Conservation (phyloP, 2,888 invertebrate genomes). For the Lapara coniferarum region DNA sequence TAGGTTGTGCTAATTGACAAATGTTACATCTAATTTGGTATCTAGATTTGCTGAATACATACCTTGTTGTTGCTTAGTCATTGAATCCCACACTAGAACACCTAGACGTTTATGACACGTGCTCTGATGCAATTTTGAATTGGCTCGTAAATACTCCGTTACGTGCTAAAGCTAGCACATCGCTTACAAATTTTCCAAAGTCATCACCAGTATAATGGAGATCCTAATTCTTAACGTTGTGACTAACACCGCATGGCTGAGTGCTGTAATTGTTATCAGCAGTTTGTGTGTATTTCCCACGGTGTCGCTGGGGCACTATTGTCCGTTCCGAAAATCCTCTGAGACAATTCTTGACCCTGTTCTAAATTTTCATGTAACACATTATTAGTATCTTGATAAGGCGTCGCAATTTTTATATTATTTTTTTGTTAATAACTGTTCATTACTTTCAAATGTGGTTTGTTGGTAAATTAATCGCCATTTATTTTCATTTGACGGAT, state of each 20-base stretch:
- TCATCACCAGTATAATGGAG: background rate
- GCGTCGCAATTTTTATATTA: background rate
- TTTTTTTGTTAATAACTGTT: slow-evolving; percentile 11
- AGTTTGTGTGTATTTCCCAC: slow-evolving; percentile 53
- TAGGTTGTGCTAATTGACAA: slow-evolving; percentile 17
- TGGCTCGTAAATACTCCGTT: background rate
- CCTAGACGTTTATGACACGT: background rate
- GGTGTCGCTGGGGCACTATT: slow-evolving; percentile 68
- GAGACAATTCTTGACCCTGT: slow-evolving; percentile 79
- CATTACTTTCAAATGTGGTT: slow-evolving; percentile 4
- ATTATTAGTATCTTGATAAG: slow-evolving; percentile 36
- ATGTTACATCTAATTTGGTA: slow-evolving; percentile 3
- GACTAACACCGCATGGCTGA: background rate
- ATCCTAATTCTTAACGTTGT: background rate
- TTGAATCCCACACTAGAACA: background rate
- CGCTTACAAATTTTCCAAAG: background rate
- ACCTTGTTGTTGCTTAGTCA: background rate
- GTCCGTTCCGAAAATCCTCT: slow-evolving; percentile 63
- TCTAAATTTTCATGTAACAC: slow-evolving; percentile 63
- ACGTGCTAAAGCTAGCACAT: background rate
- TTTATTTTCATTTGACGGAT: background rate
- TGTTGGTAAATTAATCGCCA: slow-evolving; percentile 11
- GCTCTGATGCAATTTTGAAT: background rate
- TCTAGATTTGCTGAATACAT: background rate
- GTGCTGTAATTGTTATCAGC: background rate